Percentiles rank a stretch among this genome's conserved stretches.
phyloP scores from a whole-genome alignment of 2,797 vertebrate species.

The Oreochromis grahami region DNA sequence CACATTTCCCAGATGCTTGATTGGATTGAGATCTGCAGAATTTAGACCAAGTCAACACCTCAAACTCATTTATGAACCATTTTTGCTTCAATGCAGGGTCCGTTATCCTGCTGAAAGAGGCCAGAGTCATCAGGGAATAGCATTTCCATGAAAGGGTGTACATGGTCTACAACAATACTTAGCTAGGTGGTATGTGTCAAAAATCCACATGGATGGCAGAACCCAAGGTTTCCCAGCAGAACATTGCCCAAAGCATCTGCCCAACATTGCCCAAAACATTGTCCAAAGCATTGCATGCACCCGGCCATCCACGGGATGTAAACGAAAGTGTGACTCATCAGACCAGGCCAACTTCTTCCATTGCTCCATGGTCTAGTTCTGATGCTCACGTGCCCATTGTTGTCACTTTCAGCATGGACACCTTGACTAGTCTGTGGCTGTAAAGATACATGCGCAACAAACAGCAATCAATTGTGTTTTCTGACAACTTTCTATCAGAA shows the following conservation, averaged over 20 bases:
- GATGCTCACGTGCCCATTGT: neutral
- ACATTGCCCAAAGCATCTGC: neutral
- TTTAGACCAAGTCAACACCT: neutral
- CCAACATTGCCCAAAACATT: neutral
- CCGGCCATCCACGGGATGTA: neutral
- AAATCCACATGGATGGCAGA: neutral
- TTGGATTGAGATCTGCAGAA: neutral
- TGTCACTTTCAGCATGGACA: neutral
- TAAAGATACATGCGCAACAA: accelerated
- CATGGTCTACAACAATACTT: neutral
- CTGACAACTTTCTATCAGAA: neutral
- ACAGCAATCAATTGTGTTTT: neutral
- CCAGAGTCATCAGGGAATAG: neutral
- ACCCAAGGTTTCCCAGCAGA: neutral
- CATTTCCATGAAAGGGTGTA: neutral
- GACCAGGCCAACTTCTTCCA: neutral
- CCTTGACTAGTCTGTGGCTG: neutral
- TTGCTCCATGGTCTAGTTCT: neutral
- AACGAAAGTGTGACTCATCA: neutral
- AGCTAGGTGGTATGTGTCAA: neutral
- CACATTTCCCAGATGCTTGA: neutral
- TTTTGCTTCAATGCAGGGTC: neutral
- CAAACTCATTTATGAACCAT: neutral
- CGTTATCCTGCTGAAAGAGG: neutral
- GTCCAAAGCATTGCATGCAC: neutral